phyloP scores from a whole-genome alignment of 2,797 vertebrate species.

The Pampus argenteus region DNA sequence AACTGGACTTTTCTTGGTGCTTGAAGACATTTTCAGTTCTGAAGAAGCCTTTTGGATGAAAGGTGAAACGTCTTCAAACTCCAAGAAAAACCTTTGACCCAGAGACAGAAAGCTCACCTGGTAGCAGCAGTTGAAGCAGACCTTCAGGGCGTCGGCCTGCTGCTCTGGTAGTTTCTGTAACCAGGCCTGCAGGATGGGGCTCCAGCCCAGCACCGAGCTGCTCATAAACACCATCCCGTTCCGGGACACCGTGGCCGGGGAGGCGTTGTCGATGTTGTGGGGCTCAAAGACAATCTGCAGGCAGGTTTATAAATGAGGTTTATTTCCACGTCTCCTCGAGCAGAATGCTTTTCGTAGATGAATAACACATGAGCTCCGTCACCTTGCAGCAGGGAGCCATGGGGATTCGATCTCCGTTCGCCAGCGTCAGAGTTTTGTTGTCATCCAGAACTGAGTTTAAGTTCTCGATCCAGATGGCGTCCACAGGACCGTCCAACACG shows the following conservation, averaged over 20 bases:
- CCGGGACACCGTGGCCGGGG: constrained; percentile 86
- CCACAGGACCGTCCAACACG: constrained; percentile 86
- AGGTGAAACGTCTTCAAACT: too few species aligned
- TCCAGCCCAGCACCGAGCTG: constrained; percentile 86
- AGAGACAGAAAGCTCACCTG: too few species aligned
- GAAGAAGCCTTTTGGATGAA: too few species aligned
- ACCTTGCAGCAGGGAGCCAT: constrained; percentile 87
- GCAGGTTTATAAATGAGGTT: too few species aligned
- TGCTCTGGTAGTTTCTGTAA: constrained; percentile 78
- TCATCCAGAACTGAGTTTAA: constrained; percentile 87
- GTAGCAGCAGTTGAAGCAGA: constrained; percentile 84
- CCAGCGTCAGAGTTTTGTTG: constrained; percentile 87
- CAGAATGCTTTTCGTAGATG: too few species aligned
- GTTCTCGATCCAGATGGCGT: constrained; percentile 88
- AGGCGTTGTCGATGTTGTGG: constrained; percentile 89
- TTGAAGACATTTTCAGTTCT: too few species aligned
- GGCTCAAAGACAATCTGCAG: constrained; percentile 84
- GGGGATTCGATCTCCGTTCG: constrained; percentile 86
- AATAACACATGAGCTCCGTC: too few species aligned
- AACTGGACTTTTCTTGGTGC: too few species aligned
- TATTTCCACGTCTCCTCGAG: too few species aligned
- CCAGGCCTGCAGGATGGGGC: constrained; percentile 84
- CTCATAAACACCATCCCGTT: constrained; percentile 90
- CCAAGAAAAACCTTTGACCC: too few species aligned
- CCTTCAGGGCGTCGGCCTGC: constrained; percentile 78